Evolutionary conservation across 2,888 invertebrate genomes (phyloP).

Genomic region (Petrophora chlorosata): DNA sequence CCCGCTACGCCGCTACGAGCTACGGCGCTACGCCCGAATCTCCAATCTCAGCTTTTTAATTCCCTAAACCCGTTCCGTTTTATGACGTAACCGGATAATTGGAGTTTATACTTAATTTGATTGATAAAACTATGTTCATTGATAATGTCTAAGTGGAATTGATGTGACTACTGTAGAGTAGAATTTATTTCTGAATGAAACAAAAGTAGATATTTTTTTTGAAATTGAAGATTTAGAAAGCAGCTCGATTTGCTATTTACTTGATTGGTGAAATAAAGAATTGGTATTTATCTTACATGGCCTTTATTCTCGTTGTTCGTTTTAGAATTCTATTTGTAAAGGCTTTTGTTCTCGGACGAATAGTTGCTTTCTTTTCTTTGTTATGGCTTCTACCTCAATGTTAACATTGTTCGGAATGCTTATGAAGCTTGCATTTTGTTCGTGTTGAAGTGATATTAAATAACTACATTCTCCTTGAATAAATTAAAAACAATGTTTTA

Average conservation of each 20-base stretch:
- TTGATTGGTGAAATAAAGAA: slow-evolving; percentile 17
- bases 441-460: background rate
- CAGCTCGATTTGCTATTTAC: slow-evolving; percentile 9
- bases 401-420: background rate
- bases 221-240: slow-evolving; percentile 19
- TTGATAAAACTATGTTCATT: slow-evolving; percentile 3
- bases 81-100: slow-evolving; percentile 28
- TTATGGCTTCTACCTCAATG: slow-evolving; percentile 12
- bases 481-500: too few relatives aligned
- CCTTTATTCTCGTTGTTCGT: slow-evolving; percentile 29
- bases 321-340: slow-evolving; percentile 30
- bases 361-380: slow-evolving; percentile 29
- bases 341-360: slow-evolving; percentile 31
- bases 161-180: too few relatives aligned
- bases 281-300: slow-evolving; percentile 17
- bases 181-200: too few relatives aligned
- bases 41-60: slow-evolving; percentile 46
- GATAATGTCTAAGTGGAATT: too few relatives aligned
- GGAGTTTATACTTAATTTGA: too few relatives aligned
- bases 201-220: too few relatives aligned
- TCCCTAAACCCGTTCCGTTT: slow-evolving; percentile 35
- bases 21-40: slow-evolving; percentile 46
- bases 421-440: too few relatives aligned
- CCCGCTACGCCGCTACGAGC: slow-evolving; percentile 41
- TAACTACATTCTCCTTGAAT: too few relatives aligned